Base-by-base conservation (phyloP, 2,113 vertebrate species). In the Ellobius talpinus region DNA sequence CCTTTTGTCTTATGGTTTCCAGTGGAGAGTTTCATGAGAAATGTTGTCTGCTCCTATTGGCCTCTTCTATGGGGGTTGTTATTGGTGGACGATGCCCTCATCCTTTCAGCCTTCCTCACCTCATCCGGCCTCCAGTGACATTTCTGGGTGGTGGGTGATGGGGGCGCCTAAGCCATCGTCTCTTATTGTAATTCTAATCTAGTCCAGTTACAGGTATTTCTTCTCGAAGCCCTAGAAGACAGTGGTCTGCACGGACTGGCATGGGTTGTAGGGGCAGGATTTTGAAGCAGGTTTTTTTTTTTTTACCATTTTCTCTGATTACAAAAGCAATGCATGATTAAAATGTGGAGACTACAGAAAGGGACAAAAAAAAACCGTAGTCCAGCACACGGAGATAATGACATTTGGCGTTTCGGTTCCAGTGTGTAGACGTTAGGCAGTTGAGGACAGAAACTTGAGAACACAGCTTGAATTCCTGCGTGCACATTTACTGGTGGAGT, bases 91-190 rank as follows among this genome's bases (percentile, higher is more conserved):
- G 78, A 65, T 78, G 52, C 93, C 68, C 63, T 90, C 94, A 97
- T 96, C 87, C 92, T 97, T 87, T 84, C 93, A 97, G 96, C 88
- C 55, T 63, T 79, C 66, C 73, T 96, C 92, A 89, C 92, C 93
- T 97, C 97, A 73, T 5, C 79, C 89, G 74, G 94, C 94, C 91
- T 96, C 97, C 86, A 91, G 96, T 88, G 96, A 66, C 88, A 93
- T 94, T 96, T 97, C 96, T 6, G 19, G 5, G 55, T 91, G 96
- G 86, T 79, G 86, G 89, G 61, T 21, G 14, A 24, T 33, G 36
- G 70, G 42, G 76, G 86, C 86, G 13, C 16, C 9, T 97, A 1
- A 94, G 88, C 87, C 93, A 85, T 55, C 82, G 91, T 90, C 92
- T 92, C 95, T 86, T 96, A 87, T 42, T 89, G 13, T 93, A 94